These are phyloP conservation scores for Menidia beryllina DNA, from an alignment of 2,113 vertebrate genomes.

Conservation along the genomic window DNA sequence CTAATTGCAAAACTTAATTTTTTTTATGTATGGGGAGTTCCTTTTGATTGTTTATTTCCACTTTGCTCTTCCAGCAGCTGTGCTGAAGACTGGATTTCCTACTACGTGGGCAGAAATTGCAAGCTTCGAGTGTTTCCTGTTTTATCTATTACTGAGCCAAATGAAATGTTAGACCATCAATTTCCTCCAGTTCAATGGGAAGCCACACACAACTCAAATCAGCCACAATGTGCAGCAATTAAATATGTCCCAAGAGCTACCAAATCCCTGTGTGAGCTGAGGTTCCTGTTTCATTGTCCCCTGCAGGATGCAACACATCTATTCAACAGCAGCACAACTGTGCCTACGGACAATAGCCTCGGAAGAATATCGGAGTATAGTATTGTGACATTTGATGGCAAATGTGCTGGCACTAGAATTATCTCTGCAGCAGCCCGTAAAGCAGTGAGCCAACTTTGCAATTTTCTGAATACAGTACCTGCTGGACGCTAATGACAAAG, in stretches of 20 bases:
- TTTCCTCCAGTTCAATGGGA: constrained; percentile 32
- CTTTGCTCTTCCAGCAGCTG: constrained; percentile 28
- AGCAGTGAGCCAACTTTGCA: constrained; percentile 34
- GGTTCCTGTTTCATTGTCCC: constrained; percentile 55
- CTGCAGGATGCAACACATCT: constrained; percentile 48
- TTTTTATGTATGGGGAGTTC: constrained; percentile 6
- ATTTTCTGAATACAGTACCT: constrained; percentile 46
- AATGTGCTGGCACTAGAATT: constrained; percentile 51
- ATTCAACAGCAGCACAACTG: constrained; percentile 51
- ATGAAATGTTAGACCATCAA: constrained; percentile 58
- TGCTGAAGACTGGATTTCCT: constrained; percentile 25
- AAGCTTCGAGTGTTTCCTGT: constrained; percentile 57
- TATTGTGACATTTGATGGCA: constrained; percentile 64
- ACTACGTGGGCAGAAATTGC: constrained; percentile 28
- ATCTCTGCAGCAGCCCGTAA: constrained; percentile 41
- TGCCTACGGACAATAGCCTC: constrained; percentile 42
- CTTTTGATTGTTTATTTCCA: constrained; percentile 24
- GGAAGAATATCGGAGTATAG: constrained; percentile 47
- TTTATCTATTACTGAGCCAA: constrained; percentile 56
- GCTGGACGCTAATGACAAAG: constrained; percentile 44
- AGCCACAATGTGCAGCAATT: constrained; percentile 56
- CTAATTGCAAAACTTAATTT: background rate
- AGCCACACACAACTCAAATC: constrained; percentile 33
- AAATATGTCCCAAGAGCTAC: constrained; percentile 58
- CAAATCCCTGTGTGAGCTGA: constrained; percentile 52